A percentile compares a stretch with the other conserved stretches of the same genome.
Evolutionary conservation across 2,797 vertebrate species (phyloP).

Genomic region (Acrocephalus scirpaceus): DNA sequence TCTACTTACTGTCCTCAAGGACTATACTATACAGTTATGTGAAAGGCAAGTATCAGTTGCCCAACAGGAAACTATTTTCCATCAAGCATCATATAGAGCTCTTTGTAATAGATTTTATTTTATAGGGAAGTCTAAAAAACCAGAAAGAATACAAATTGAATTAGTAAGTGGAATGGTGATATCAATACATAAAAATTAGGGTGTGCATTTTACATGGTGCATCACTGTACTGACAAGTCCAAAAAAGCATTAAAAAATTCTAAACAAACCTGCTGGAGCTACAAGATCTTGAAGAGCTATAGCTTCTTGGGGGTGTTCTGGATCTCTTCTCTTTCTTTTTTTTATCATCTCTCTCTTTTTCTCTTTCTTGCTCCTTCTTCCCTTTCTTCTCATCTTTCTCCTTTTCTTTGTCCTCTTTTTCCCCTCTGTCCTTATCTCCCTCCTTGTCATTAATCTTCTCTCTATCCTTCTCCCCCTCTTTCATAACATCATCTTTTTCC

Average conservation of each 20-base stretch:
- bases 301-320: slow-evolving; percentile 80
- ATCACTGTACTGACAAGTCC: neutral
- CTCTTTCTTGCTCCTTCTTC: slow-evolving; percentile 49
- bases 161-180: neutral
- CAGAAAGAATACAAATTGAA: neutral
- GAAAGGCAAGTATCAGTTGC: neutral
- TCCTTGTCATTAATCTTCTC: slow-evolving; percentile 37
- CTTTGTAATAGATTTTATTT: neutral
- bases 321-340: slow-evolving; percentile 82
- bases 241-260: neutral
- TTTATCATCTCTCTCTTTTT: slow-evolving; percentile 77
- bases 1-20: neutral
- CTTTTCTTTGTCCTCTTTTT: slow-evolving; percentile 28
- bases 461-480: slow-evolving; percentile 23
- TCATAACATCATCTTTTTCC: neutral
- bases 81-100: neutral
- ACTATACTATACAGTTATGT: neutral
- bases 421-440: slow-evolving; percentile 12
- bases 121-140: neutral
- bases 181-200: neutral
- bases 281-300: slow-evolving; percentile 78
- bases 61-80: neutral
- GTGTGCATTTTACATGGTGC: neutral
- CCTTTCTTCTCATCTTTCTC: slow-evolving; percentile 51
- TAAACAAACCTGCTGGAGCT: slow-evolving; percentile 84